Percentiles rank a stretch among this genome's conserved stretches.
Conservation (phyloP, 2,888 invertebrate genomes). For the Tenodera sinensis region DNA sequence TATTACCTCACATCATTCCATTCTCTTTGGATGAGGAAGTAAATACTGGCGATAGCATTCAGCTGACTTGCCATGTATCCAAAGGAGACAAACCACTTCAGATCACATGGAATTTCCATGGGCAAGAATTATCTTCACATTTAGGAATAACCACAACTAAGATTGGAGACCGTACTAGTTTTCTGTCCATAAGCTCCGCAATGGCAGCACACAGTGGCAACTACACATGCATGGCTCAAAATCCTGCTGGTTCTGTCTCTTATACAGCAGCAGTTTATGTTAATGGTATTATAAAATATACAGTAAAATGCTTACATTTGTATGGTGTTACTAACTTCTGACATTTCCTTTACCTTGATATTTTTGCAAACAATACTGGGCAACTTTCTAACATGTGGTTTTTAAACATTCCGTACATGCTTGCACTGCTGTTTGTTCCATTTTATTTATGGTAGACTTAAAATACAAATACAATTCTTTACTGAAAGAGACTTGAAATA, state of each 20-base stretch:
- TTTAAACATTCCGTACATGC: not conserved
- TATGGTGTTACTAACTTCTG: not conserved
- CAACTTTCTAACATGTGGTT: not conserved
- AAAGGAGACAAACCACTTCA: constrained; percentile 40
- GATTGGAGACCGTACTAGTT: constrained; percentile 41
- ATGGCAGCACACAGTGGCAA: constrained; percentile 48
- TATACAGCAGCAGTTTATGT: constrained; percentile 41
- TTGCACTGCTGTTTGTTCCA: not conserved
- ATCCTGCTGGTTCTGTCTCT: constrained; percentile 41
- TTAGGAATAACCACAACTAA: constrained; percentile 43
- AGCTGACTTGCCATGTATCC: constrained; percentile 40
- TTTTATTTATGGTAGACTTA: not conserved
- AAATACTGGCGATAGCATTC: constrained; percentile 39
- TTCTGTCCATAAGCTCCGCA: constrained; percentile 41
- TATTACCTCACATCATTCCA: constrained; percentile 45
- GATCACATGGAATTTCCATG: constrained; percentile 37
- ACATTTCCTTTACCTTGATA: not conserved
- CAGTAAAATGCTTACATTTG: not conserved
- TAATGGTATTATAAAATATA: constrained; percentile 36
- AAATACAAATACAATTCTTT: not conserved
- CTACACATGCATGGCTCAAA: constrained; percentile 44
- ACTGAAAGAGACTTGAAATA: not conserved
- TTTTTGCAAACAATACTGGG: not conserved
- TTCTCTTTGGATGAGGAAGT: constrained; percentile 38
- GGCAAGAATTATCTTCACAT: constrained; percentile 37